phyloP scores from a whole-genome alignment of 2,113 vertebrate genomes.

The Tyto alba region DNA sequence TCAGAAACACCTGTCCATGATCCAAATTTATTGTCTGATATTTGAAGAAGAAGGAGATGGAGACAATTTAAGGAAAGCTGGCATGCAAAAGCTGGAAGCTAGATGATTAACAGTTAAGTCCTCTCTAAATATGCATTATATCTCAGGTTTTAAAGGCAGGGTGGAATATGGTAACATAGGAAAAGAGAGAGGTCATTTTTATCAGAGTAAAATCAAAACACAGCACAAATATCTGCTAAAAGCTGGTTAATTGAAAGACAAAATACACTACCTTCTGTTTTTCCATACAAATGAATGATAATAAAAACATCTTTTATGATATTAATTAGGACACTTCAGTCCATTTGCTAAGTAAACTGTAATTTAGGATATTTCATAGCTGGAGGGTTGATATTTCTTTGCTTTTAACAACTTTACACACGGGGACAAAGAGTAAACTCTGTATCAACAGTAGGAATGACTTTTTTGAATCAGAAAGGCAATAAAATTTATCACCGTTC shows the following conservation, averaged over 20 bases:
- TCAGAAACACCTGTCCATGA: neutral
- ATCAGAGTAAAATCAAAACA: neutral
- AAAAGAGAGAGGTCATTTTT: neutral
- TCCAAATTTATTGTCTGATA: neutral
- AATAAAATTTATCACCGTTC: accelerated
- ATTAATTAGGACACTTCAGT: too few relatives aligned
- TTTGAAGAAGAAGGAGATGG: neutral
- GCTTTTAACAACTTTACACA: neutral
- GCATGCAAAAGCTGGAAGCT: neutral
- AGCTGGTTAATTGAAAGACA: neutral
- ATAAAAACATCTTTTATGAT: neutral
- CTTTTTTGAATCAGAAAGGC: neutral
- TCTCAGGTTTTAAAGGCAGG: neutral
- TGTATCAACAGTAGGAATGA: neutral
- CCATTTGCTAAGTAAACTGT: neutral
- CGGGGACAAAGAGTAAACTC: neutral
- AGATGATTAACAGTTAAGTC: neutral
- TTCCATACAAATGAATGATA: neutral
- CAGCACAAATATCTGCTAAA: neutral
- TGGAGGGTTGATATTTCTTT: neutral
- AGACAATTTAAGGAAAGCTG: neutral
- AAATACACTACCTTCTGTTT: neutral
- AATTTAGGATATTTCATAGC: neutral
- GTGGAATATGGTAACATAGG: neutral
- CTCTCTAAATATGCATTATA: neutral